Evolutionary conservation across 2,797 vertebrate species (phyloP).

Genomic region (Cetoscarus ocellatus): DNA sequence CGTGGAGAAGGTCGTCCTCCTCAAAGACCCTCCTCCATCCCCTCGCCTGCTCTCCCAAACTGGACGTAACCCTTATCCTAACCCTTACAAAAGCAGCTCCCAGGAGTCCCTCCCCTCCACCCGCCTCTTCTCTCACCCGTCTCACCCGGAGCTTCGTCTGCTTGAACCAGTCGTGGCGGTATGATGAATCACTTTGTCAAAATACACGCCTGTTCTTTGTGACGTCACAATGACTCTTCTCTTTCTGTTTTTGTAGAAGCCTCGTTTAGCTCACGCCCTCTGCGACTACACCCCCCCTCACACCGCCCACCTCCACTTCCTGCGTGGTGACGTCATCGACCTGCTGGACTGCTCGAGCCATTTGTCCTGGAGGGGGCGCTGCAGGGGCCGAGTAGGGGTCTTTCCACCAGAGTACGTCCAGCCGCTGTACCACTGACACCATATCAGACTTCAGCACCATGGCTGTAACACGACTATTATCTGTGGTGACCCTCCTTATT

Average conservation of each 20-base stretch:
- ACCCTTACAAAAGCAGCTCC: constrained; percentile 70
- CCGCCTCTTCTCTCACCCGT: constrained; percentile 30
- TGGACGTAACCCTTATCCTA: constrained; percentile 72
- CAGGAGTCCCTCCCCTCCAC: constrained; percentile 56
- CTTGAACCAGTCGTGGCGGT: constrained; percentile 58
- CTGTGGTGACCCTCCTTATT: constrained; percentile 1
- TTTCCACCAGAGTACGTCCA: constrained; percentile 89
- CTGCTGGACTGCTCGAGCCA: constrained; percentile 86
- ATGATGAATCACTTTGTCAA: constrained; percentile 17
- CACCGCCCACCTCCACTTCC: constrained; percentile 86
- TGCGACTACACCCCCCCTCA: constrained; percentile 83
- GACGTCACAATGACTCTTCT: constrained; percentile 13
- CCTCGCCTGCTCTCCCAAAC: constrained; percentile 32
- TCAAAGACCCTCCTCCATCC: constrained; percentile 66
- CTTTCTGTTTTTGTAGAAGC: constrained; percentile 61
- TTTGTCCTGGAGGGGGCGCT: constrained; percentile 88
- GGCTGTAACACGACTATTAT: constrained; percentile 4
- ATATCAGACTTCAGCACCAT: neutral
- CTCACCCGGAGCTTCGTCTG: constrained; percentile 38
- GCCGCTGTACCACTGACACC: constrained; percentile 70
- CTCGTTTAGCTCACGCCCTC: constrained; percentile 73
- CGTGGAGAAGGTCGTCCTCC: constrained; percentile 82
- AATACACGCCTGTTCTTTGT: constrained; percentile 4
- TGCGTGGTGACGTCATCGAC: constrained; percentile 88
- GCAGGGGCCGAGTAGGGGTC: constrained; percentile 82